phyloP scores from a whole-genome alignment of 2,797 vertebrate genomes.

The Schizothorax lantsangensis region DNA sequence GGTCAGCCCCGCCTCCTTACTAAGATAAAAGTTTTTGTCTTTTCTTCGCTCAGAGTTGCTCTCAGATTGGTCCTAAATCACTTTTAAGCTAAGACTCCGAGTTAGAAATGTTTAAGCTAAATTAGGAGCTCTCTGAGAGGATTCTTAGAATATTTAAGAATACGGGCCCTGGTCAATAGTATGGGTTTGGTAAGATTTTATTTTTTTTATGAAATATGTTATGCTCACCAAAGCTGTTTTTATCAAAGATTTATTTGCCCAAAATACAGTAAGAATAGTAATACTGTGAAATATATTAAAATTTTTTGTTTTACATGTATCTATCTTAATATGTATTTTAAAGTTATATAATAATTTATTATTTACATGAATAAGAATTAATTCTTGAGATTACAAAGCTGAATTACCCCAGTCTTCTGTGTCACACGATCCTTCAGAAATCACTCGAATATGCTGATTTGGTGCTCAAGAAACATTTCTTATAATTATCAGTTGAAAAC shows the following conservation, averaged over 20 bases:
- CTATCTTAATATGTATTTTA: background rate
- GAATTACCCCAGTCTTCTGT: background rate
- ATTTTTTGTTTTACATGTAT: too few relatives aligned
- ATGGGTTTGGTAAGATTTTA: background rate
- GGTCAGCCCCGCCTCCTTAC: too few relatives aligned
- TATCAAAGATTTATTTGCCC: background rate
- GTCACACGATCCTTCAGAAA: background rate
- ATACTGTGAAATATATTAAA: background rate
- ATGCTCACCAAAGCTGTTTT: background rate
- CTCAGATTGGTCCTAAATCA: too few relatives aligned
- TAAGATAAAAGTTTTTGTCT: too few relatives aligned
- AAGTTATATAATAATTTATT: background rate
- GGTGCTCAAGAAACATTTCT: background rate
- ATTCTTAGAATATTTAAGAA: too few relatives aligned
- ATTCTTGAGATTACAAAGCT: background rate
- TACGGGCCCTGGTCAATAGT: too few relatives aligned
- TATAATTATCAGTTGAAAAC: background rate
- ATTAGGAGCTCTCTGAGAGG: too few relatives aligned
- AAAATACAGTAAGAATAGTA: background rate
- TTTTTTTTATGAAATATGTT: background rate
- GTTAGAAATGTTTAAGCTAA: too few relatives aligned
- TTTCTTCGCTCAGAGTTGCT: too few relatives aligned
- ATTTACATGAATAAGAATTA: background rate
- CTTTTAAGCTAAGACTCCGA: too few relatives aligned
- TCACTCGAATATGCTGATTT: background rate